Percentiles rank a stretch among this genome's conserved stretches.
These are phyloP conservation scores for Mus minutoides DNA, from an alignment of 2,797 vertebrate species.

Conservation along the genomic window DNA sequence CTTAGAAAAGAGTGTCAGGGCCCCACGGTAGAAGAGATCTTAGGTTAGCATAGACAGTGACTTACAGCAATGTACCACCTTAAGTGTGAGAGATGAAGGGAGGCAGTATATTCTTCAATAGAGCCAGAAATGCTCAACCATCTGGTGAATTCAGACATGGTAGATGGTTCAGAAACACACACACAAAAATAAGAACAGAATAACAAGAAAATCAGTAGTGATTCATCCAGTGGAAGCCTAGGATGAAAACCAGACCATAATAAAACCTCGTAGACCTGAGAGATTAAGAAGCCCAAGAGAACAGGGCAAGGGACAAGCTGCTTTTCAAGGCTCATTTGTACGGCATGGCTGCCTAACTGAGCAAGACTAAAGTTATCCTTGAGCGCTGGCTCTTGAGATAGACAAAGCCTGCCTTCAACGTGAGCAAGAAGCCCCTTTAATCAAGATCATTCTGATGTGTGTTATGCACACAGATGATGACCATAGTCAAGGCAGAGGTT, in stretches of 20 bases:
- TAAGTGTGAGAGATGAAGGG: no score
- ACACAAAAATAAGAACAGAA: background rate
- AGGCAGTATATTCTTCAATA: background rate
- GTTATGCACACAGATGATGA: background rate
- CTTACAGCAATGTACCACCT: background rate
- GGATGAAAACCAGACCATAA: background rate
- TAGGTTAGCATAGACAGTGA: background rate
- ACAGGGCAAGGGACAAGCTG: background rate
- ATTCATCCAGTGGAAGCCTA: background rate
- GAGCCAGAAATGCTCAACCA: background rate
- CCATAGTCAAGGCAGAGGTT: background rate
- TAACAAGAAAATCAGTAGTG: background rate
- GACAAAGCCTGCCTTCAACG: background rate
- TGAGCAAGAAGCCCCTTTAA: background rate
- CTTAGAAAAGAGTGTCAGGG: background rate
- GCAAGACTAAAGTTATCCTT: background rate
- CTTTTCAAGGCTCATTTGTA: background rate
- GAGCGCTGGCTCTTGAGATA: constrained; percentile 5
- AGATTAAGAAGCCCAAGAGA: background rate
- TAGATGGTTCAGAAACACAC: background rate
- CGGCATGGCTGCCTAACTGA: background rate
- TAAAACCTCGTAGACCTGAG: background rate
- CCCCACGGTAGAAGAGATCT: background rate
- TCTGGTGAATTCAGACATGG: background rate
- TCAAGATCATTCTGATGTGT: background rate